Conservation (phyloP, 2,113 vertebrate species). For the Butastur rufipennis region DNA sequence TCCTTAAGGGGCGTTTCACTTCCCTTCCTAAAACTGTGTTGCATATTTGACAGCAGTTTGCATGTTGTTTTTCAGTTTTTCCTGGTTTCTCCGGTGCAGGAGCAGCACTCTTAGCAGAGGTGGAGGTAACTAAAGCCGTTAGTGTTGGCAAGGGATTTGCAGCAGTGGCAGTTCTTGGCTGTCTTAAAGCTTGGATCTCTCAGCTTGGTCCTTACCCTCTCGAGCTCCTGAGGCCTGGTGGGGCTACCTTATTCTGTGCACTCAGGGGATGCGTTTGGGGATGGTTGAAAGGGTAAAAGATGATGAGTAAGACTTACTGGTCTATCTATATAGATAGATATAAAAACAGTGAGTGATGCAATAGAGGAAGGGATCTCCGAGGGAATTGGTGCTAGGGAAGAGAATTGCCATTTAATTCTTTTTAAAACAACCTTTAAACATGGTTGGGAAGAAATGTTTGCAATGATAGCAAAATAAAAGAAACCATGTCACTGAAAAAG, state of each 20-base stretch:
- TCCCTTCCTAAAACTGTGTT: background rate
- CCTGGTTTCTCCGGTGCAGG: background rate
- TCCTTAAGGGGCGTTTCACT: background rate
- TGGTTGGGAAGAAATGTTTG: background rate
- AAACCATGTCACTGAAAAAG: background rate
- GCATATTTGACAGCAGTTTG: background rate
- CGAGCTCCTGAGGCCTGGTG: accelerated
- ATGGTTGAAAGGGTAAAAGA: background rate
- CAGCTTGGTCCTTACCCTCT: background rate
- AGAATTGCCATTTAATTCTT: slow-evolving; percentile 21
- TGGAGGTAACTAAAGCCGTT: background rate
- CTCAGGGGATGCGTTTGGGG: background rate
- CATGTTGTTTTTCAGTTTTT: background rate
- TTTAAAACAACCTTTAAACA: background rate
- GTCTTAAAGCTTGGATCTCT: background rate
- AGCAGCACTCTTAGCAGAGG: background rate
- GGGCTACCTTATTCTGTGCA: background rate
- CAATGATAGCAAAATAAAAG: background rate
- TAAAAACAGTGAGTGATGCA: background rate
- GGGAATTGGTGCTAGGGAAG: background rate
- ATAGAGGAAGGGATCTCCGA: background rate
- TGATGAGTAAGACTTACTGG: background rate
- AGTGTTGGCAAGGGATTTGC: background rate
- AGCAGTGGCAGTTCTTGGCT: background rate
- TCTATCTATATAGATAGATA: background rate